Evolutionary conservation across 2,797 vertebrate genomes (phyloP), one percentile per base, ranked within the genome.

Genomic region (Propithecus perrieri): DNA sequence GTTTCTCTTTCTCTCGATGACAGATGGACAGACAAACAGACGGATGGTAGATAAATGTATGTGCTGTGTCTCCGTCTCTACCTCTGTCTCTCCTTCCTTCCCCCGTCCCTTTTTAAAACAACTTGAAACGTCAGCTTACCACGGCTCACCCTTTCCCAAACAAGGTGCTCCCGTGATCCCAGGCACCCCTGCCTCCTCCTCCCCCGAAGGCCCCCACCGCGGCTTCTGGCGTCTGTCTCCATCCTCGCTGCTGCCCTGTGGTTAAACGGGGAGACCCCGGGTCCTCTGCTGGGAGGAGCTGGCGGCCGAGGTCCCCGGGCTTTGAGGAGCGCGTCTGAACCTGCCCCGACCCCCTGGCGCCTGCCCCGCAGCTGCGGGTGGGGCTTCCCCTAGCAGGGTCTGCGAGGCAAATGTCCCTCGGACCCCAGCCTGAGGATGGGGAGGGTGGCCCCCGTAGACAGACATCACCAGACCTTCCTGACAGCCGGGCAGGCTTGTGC

Each of bases 401-500:
- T 4, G 17, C 0, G 83, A 75, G 46, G 63, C 92, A 72, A 7
- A 33, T 5, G 26, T 24, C 33, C 69, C 14, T 33, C 35, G 22
- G 87, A 24, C 0, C 0, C 59, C 81, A 50, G 22, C 14, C 24
- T 50, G 18, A 20, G 26, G 11, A 75, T 43, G 12, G 20, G 46
- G 17, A 5, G 3, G 4, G 80, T 2, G 2, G 48, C 33, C 43
- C 24, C 24, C 0, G 35, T 4, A 33, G 61, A 38, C 53, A 35
- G 43, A 76, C 4, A 1, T 41, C 22, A 0, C 41, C 0, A 6
- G 20, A 35, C 71, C 30, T 33, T 13, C 11, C 0, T 38, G 18
- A 18, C 1, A 2, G 26, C 78, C 80, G 4, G 4, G 80, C 74
- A 14, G 26, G 33, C 0, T 0, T 4, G 8, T 0, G 2, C 53